A percentile compares a stretch with the other conserved stretches of the same genome.
Conservation (phyloP, 2,888 invertebrate species). For the Sinohyriopsis cumingii region DNA sequence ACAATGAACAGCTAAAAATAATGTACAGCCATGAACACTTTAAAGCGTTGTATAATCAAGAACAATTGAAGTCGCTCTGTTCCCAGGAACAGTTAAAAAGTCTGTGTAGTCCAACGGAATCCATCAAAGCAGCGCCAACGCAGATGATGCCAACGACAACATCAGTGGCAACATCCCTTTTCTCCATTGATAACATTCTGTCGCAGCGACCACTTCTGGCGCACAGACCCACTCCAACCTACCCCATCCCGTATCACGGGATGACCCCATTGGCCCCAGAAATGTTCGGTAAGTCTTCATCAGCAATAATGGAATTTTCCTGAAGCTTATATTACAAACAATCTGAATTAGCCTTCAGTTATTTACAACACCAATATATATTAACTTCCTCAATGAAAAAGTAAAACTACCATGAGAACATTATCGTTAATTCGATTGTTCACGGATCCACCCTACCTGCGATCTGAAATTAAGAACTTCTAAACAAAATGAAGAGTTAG, state of each 20-base stretch:
- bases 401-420: too few relatives aligned
- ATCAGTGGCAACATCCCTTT: conserved; percentile 25
- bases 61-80: conserved; percentile 22
- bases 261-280: conserved; percentile 33
- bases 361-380: too few relatives aligned
- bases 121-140: conserved; percentile 26
- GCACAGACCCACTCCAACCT: conserved; percentile 37
- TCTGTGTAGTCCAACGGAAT: conserved; percentile 24
- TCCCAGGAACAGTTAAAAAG: conserved; percentile 26
- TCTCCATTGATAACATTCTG: conserved; percentile 39
- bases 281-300: conserved; percentile 36
- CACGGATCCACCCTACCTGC: too few relatives aligned
- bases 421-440: too few relatives aligned
- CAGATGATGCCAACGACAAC: conserved; percentile 15
- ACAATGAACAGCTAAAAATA: conserved; percentile 31
- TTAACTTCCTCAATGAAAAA: too few relatives aligned
- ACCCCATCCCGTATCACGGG: conserved; percentile 34
- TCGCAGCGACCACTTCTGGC: conserved; percentile 36
- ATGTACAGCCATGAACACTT: conserved; percentile 36
- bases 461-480: too few relatives aligned
- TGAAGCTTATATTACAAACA: not conserved
- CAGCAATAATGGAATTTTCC: not conserved
- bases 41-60: conserved; percentile 28
- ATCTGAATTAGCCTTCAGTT: too few relatives aligned
- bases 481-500: too few relatives aligned